These are phyloP conservation scores for Aleiodes testaceus DNA, from an alignment of 2,888 invertebrate species.

Conservation along the genomic window DNA sequence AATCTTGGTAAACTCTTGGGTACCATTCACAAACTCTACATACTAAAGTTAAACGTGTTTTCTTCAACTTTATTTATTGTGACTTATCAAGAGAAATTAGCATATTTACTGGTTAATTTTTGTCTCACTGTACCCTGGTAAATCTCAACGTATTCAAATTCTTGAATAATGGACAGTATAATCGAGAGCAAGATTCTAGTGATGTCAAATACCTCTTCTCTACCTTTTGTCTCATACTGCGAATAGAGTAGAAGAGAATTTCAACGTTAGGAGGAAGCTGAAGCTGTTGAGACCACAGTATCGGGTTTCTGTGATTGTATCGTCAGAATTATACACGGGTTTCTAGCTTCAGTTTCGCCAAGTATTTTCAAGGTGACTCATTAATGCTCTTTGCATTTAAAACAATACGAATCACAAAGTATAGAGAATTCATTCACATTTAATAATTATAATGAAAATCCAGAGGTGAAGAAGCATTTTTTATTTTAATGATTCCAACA, in stretches of 20 bases:
- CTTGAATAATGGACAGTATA: constrained; percentile 8
- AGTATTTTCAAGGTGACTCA: constrained; percentile 10
- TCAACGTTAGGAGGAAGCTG: constrained; percentile 64
- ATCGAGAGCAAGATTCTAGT: constrained; percentile 22
- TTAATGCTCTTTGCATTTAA: not conserved
- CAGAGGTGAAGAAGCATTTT: too few species aligned
- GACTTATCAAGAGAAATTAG: constrained; percentile 12
- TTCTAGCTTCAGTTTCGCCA: constrained; percentile 23
- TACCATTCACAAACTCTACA: constrained; percentile 28
- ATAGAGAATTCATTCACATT: not conserved
- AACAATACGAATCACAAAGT: constrained; percentile 2
- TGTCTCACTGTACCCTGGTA: not conserved
- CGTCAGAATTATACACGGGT: constrained; percentile 43
- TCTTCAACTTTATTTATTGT: constrained; percentile 30
- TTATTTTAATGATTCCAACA: too few species aligned
- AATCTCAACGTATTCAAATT: constrained; percentile 9
- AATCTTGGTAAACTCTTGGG: constrained; percentile 33
- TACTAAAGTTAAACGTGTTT: constrained; percentile 22
- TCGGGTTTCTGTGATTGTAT: constrained; percentile 49
- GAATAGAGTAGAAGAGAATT: constrained; percentile 45
- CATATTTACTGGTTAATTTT: constrained; percentile 21
- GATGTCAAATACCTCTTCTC: constrained; percentile 5
- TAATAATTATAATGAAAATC: too few species aligned
- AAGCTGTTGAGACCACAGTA: constrained; percentile 65
- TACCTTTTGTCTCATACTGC: not conserved